These are phyloP conservation scores for Eubasilissa regina DNA, from an alignment of 1,140 invertebrate species.

Conservation along the genomic window DNA sequence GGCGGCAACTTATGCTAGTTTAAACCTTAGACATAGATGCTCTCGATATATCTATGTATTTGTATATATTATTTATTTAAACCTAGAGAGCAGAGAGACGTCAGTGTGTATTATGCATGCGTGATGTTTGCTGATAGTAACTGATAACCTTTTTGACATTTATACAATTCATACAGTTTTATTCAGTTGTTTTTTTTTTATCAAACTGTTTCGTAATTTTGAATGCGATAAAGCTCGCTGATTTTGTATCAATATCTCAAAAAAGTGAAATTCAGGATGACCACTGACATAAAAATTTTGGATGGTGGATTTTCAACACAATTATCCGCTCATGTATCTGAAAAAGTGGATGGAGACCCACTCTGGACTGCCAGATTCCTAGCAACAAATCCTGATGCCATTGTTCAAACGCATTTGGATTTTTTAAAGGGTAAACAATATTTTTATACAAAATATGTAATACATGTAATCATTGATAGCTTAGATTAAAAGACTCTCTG, in stretches of 20 bases:
- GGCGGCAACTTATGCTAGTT: too few relatives aligned
- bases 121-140: too few relatives aligned
- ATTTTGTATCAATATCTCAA: too few relatives aligned
- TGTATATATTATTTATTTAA: not conserved
- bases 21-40: not conserved
- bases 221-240: too few relatives aligned
- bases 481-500: too few relatives aligned
- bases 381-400: constrained; percentile 66
- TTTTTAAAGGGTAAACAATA: constrained; percentile 67
- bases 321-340: constrained; percentile 63
- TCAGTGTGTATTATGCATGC: not conserved
- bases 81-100: not conserved
- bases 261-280: not conserved
- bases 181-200: too few relatives aligned
- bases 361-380: constrained; percentile 74
- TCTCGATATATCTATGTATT: not conserved
- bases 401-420: constrained; percentile 70
- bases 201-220: too few relatives aligned
- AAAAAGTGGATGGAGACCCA: constrained; percentile 64
- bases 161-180: too few relatives aligned
- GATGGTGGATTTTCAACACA: constrained; percentile 71
- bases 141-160: too few relatives aligned
- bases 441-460: too few relatives aligned
- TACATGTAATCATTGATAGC: too few relatives aligned
- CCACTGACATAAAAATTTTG: constrained; percentile 60